A percentile compares a stretch with the other conserved stretches of the same genome.
Evolutionary conservation across 2,797 vertebrate species (phyloP).

Genomic region (Cercopithecus petaurista): DNA sequence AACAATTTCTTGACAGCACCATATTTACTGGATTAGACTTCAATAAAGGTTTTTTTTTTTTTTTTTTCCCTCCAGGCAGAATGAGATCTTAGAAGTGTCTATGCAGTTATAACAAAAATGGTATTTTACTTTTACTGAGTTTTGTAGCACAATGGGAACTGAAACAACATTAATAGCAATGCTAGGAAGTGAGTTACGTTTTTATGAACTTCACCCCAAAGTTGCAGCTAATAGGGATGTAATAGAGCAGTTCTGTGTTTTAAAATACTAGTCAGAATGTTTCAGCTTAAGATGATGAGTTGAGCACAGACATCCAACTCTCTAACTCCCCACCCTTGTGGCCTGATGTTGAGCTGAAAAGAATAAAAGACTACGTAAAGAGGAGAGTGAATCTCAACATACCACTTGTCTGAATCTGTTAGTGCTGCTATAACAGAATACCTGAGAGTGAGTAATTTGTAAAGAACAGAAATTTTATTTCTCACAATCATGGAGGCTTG

Average conservation of each 20-base stretch:
- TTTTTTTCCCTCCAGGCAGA: background rate
- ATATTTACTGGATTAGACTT: background rate
- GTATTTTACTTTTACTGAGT: background rate
- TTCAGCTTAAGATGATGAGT: background rate
- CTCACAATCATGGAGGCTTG: background rate
- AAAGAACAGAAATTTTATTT: background rate
- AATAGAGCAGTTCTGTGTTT: background rate
- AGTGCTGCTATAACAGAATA: background rate
- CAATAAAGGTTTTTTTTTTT: background rate
- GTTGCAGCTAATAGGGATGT: background rate
- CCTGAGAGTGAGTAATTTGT: background rate
- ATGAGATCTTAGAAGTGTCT: background rate
- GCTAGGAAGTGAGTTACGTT: background rate
- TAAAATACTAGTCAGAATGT: background rate
- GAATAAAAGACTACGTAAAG: background rate
- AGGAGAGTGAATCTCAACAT: background rate
- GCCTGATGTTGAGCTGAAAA: background rate
- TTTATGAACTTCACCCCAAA: background rate
- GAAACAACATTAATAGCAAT: background rate
- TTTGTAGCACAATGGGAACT: background rate
- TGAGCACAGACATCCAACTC: background rate
- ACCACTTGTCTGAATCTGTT: background rate
- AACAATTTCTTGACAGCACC: background rate
- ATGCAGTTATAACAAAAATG: background rate
- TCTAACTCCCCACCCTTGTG: background rate